These are phyloP conservation scores for Acrossocheilus fasciatus DNA, from an alignment of 2,797 vertebrate genomes.

Conservation along the genomic window DNA sequence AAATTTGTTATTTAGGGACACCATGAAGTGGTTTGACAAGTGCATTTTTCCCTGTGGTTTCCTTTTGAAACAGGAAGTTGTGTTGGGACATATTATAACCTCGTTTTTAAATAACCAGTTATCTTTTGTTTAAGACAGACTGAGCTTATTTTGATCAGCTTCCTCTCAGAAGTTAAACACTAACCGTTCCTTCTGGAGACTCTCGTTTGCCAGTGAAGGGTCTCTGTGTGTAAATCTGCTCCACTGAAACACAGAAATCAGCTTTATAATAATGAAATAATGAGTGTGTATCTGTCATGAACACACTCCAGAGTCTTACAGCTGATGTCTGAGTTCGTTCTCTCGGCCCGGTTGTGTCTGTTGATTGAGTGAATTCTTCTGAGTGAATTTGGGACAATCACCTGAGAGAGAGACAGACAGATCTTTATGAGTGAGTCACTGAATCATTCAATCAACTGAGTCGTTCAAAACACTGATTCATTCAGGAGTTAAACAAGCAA, in stretches of 20 bases:
- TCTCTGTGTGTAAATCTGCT: constrained; percentile 76
- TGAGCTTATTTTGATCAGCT: not conserved
- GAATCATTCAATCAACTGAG: too few relatives aligned
- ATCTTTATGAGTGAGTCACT: too few relatives aligned
- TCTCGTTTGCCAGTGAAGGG: constrained; percentile 61
- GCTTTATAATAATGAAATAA: not conserved
- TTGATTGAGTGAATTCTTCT: constrained; percentile 88
- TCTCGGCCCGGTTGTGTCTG: constrained; percentile 79
- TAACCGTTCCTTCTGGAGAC: constrained; percentile 66
- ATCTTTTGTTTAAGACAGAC: not conserved
- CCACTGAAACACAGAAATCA: constrained; percentile 67
- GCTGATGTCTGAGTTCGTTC: constrained; percentile 80
- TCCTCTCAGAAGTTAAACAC: constrained; percentile 24
- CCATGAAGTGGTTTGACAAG: too few relatives aligned
- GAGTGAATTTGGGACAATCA: constrained; percentile 73
- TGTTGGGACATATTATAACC: not conserved
- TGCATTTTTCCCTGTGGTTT: not conserved
- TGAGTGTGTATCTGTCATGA: not conserved
- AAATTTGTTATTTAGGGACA: not conserved
- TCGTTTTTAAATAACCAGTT: not conserved
- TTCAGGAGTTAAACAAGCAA: too few relatives aligned
- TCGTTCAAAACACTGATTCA: too few relatives aligned
- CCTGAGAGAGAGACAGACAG: constrained; percentile 59
- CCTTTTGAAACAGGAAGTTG: not conserved
- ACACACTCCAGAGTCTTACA: constrained; percentile 71